Conservation (phyloP, 1,140 invertebrate species). For the Onthophagus taurus region DNA sequence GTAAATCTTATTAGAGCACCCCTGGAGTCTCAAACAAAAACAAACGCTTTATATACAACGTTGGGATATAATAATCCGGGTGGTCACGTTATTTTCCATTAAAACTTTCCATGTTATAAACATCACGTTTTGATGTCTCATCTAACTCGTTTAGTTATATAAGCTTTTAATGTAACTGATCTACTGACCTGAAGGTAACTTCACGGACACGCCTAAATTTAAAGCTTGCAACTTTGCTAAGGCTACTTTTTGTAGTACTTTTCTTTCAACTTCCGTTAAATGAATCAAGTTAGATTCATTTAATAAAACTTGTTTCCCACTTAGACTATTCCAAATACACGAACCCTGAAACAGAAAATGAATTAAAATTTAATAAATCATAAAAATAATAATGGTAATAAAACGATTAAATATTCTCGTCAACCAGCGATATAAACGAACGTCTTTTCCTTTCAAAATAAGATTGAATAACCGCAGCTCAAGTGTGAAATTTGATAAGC, state of each 20-base stretch:
- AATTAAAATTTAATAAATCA: too few relatives aligned
- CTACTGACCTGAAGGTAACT: constrained; percentile 47
- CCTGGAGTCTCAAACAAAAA: too few relatives aligned
- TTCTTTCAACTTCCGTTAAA: constrained; percentile 71
- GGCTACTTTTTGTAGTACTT: constrained; percentile 72
- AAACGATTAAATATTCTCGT: too few relatives aligned
- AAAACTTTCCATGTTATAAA: not conserved
- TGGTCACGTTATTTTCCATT: not conserved
- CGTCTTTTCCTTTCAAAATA: too few relatives aligned
- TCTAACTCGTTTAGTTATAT: too few relatives aligned
- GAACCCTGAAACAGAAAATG: constrained; percentile 55
- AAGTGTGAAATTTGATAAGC: too few relatives aligned
- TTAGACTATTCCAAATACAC: constrained; percentile 71
- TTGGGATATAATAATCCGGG: not conserved
- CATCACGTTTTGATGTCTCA: not conserved
- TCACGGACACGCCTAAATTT: constrained; percentile 70
- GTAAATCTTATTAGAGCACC: too few relatives aligned
- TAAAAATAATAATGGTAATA: too few relatives aligned
- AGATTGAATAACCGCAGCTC: too few relatives aligned
- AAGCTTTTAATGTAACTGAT: not conserved
- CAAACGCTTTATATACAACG: not conserved
- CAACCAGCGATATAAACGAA: too few relatives aligned
- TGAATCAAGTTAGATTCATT: constrained; percentile 58
- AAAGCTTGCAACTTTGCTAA: constrained; percentile 79
- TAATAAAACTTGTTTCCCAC: constrained; percentile 64